These are phyloP conservation scores for Acanthoscelides obtectus DNA, from an alignment of 2,888 invertebrate species.

Conservation along the genomic window DNA sequence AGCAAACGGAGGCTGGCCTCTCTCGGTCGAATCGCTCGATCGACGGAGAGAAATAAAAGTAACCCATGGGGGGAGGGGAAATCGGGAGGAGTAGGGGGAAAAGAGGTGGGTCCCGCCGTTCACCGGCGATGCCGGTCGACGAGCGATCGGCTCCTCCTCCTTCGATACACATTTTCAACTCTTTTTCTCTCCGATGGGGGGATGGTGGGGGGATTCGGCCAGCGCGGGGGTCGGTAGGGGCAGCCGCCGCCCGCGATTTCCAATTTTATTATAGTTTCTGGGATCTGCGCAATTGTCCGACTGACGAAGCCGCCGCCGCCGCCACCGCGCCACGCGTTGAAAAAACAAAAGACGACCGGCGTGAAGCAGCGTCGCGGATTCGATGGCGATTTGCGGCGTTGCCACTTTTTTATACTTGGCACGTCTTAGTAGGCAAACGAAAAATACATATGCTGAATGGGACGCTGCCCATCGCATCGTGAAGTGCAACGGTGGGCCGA, in stretches of 20 bases:
- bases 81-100: background rate
- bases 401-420: background rate
- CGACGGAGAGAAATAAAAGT: background rate
- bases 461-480: no score
- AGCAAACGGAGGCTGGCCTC: background rate
- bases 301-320: conserved; percentile 13
- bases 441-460: no score
- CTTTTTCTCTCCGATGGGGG: conserved; percentile 10
- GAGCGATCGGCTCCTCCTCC: conserved; percentile 9
- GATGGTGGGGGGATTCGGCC: background rate
- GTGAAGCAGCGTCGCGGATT: conserved; percentile 10
- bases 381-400: conserved; percentile 9
- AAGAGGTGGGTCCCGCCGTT: background rate
- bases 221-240: background rate
- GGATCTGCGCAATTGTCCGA: conserved; percentile 26
- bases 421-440: no score
- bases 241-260: conserved; percentile 30
- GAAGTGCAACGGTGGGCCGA: no score
- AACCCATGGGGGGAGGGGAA: background rate
- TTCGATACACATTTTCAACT: conserved; percentile 14
- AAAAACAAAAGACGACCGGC: background rate
- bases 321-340: conserved; percentile 19
- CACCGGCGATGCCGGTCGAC: background rate
- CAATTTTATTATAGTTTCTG: conserved; percentile 45
- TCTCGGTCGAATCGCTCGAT: background rate